phyloP scores from a whole-genome alignment of 2,888 invertebrate species.

The Meiosimyza platycephala region DNA sequence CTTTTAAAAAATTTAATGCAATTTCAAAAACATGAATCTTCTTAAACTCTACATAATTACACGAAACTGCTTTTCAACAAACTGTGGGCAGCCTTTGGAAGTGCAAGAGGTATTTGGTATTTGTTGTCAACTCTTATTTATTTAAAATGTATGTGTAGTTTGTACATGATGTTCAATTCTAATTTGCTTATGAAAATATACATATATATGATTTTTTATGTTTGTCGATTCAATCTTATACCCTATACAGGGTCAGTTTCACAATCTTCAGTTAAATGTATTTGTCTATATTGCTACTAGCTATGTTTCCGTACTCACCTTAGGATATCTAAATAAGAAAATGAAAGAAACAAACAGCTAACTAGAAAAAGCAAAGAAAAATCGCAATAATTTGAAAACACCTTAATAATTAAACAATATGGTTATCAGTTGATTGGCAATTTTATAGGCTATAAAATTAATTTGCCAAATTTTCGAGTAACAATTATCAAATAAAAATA shows the following conservation, averaged over 20 bases:
- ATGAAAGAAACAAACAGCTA: too few species aligned
- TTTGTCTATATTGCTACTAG: background rate
- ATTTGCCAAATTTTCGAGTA: too few species aligned
- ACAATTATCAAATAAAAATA: too few species aligned
- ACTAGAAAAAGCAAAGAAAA: too few species aligned
- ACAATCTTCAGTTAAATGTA: background rate
- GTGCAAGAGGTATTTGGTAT: conserved; percentile 75
- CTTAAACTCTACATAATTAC: conserved; percentile 32
- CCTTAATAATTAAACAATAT: too few species aligned
- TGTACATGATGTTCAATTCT: conserved; percentile 10
- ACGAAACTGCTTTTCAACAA: conserved; percentile 51
- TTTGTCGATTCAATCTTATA: background rate
- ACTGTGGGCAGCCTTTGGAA: conserved; percentile 73
- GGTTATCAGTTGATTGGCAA: too few species aligned
- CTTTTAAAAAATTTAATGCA: conserved; percentile 23
- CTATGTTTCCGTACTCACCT: too few species aligned
- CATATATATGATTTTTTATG: background rate
- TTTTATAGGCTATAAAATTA: too few species aligned
- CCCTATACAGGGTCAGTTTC: background rate
- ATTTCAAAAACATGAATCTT: conserved; percentile 23
- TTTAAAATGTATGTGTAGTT: conserved; percentile 20
- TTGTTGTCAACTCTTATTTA: conserved; percentile 42
- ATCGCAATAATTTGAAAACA: too few species aligned
- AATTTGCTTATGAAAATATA: background rate
- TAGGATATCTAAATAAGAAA: too few species aligned